phyloP scores from a whole-genome alignment of 2,888 invertebrate genomes.

The Andrena chrysosceles region DNA sequence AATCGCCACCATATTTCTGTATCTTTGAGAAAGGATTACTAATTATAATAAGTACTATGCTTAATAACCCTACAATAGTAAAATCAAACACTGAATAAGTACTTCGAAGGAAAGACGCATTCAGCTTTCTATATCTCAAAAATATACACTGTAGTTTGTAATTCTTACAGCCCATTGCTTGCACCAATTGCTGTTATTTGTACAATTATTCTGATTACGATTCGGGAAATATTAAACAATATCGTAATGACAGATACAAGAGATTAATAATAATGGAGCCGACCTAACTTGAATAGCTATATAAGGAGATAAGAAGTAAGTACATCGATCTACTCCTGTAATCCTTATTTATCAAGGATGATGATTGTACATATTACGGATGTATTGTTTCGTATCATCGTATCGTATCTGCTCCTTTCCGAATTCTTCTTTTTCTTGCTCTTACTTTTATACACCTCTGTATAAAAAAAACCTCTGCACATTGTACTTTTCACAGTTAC shows the following conservation, averaged over 20 bases:
- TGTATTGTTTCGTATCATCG: slow-evolving; percentile 14
- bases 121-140: neutral
- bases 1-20: slow-evolving; percentile 24
- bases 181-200: neutral
- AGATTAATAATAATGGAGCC: slow-evolving; percentile 17
- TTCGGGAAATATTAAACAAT: neutral
- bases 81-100: slow-evolving; percentile 32
- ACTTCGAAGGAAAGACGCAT: slow-evolving; percentile 9
- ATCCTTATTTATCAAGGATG: slow-evolving; percentile 27
- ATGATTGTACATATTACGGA: slow-evolving; percentile 13
- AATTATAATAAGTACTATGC: slow-evolving; percentile 37
- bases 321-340: slow-evolving; percentile 8
- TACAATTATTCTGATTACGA: slow-evolving; percentile 19
- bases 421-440: slow-evolving; percentile 6
- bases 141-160: neutral
- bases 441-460: slow-evolving; percentile 20
- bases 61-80: slow-evolving; percentile 4
- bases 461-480: slow-evolving; percentile 22
- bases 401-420: slow-evolving; percentile 5
- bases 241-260: neutral
- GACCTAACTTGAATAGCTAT: slow-evolving; percentile 3
- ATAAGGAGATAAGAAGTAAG: slow-evolving; percentile 16
- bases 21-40: slow-evolving; percentile 24
- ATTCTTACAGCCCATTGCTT: slow-evolving; percentile 25
- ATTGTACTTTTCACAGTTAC: slow-evolving; percentile 43